A percentile compares a stretch with the other conserved stretches of the same genome.
Conservation (phyloP, 2,113 vertebrate species). For the Tupaia tana region DNA sequence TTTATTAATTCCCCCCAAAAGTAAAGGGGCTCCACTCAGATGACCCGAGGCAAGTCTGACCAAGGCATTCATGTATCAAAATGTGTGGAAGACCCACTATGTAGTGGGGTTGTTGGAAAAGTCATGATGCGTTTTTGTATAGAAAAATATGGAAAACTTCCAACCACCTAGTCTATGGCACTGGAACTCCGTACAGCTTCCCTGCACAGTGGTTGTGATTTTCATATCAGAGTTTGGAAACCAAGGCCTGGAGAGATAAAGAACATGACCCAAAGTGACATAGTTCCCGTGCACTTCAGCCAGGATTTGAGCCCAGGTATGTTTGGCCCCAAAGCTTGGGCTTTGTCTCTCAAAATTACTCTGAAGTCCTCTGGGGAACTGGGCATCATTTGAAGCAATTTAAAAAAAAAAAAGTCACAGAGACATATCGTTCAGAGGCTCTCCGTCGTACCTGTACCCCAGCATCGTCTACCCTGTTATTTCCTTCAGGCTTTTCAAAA, state of each 20-base stretch:
- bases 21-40: not conserved
- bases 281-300: not conserved
- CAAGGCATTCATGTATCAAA: not conserved
- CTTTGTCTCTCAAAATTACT: no score
- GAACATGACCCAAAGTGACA: not conserved
- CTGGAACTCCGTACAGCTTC: not conserved
- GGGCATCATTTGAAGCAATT: not conserved
- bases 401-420: not conserved
- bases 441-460: not conserved
- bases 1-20: not conserved
- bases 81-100: not conserved
- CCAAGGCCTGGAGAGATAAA: not conserved
- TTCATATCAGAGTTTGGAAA: slow-evolving; percentile 31
- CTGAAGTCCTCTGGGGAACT: not conserved
- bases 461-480: not conserved
- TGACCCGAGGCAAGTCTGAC: not conserved
- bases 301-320: not conserved
- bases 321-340: not conserved
- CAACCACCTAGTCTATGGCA: not conserved
- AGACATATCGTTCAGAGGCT: not conserved
- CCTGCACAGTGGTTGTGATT: not conserved
- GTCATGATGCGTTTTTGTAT: no score
- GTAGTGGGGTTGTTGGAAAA: no score
- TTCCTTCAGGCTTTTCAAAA: not conserved
- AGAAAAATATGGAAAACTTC: no score